Conservation (phyloP, 1,140 invertebrate genomes). For the Bacillus rossius region DNA sequence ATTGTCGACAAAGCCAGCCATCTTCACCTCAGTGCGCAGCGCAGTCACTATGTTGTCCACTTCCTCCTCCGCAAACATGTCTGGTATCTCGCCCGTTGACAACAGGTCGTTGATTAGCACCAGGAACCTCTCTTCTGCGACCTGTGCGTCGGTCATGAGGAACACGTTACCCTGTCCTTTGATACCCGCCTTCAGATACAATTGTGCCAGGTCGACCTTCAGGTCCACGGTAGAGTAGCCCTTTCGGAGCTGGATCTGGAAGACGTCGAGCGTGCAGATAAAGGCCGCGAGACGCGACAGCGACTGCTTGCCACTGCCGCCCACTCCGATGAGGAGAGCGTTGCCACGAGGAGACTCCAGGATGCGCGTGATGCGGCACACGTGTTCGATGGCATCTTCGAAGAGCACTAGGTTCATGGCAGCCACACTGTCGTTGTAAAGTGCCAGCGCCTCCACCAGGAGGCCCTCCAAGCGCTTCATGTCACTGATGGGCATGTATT, state of each 20-base stretch:
- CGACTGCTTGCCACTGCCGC: conserved; percentile 92
- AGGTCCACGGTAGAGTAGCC: conserved; percentile 67
- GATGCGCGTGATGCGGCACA: conserved; percentile 86
- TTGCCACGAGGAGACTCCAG: conserved; percentile 88
- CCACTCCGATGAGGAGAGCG: conserved; percentile 87
- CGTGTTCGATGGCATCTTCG: conserved; percentile 90
- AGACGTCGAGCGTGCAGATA: conserved; percentile 84
- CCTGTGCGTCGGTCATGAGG: conserved; percentile 91
- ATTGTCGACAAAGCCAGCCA: conserved; percentile 73
- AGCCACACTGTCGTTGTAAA: conserved; percentile 78
- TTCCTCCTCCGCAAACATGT: conserved; percentile 87
- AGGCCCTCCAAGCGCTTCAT: conserved; percentile 70
- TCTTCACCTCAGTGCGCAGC: conserved; percentile 82
- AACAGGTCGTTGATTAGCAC: conserved; percentile 92
- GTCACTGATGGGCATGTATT: conserved; percentile 75
- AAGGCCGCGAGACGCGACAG: conserved; percentile 81
- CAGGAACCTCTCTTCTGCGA: conserved; percentile 84
- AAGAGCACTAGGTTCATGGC: conserved; percentile 95
- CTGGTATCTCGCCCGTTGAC: conserved; percentile 90
- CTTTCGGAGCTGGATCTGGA: conserved; percentile 85
- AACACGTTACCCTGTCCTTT: conserved; percentile 86
- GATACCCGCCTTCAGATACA: conserved; percentile 84
- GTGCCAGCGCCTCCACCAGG: conserved; percentile 71
- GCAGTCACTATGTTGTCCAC: conserved; percentile 79
- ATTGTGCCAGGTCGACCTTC: conserved; percentile 61